Conservation (phyloP, 2,797 vertebrate genomes). For the Hyperoplus lanceolatus region DNA sequence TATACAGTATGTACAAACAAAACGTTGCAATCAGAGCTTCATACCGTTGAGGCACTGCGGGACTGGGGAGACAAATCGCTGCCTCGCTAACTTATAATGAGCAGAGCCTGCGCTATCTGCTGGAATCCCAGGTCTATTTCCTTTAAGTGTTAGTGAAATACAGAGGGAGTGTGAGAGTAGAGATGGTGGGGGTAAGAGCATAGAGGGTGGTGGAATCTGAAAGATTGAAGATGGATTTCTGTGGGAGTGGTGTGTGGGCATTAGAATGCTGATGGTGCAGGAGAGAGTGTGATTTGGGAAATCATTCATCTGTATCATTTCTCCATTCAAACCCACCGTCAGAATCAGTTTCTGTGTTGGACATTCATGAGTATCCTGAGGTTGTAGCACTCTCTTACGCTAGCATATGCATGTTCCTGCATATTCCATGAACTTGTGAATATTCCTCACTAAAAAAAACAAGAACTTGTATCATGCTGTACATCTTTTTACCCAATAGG, state of each 20-base stretch:
- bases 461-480: background rate
- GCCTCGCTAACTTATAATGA: constrained; percentile 61
- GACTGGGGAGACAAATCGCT: constrained; percentile 55
- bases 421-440: constrained; percentile 18
- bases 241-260: constrained; percentile 79
- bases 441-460: constrained; percentile 4
- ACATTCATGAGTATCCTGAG: constrained; percentile 43
- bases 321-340: constrained; percentile 65
- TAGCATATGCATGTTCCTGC: constrained; percentile 26
- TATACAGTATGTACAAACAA: constrained; percentile 52
- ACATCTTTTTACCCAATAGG: background rate
- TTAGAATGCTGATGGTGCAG: constrained; percentile 82
- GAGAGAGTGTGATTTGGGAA: constrained; percentile 74
- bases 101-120: constrained; percentile 53
- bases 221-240: constrained; percentile 81
- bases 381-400: constrained; percentile 11
- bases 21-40: constrained; percentile 34
- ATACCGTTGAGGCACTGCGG: constrained; percentile 20
- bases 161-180: constrained; percentile 61
- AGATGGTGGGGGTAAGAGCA: constrained; percentile 60
- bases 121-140: constrained; percentile 73
- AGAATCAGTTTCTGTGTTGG: constrained; percentile 59
- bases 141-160: constrained; percentile 75
- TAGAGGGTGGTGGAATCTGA: constrained; percentile 69
- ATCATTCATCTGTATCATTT: constrained; percentile 78